Evolutionary conservation across 2,797 vertebrate species (phyloP), one percentile per base, ranked within the genome.

Genomic region (Trematocara caparti): DNA sequence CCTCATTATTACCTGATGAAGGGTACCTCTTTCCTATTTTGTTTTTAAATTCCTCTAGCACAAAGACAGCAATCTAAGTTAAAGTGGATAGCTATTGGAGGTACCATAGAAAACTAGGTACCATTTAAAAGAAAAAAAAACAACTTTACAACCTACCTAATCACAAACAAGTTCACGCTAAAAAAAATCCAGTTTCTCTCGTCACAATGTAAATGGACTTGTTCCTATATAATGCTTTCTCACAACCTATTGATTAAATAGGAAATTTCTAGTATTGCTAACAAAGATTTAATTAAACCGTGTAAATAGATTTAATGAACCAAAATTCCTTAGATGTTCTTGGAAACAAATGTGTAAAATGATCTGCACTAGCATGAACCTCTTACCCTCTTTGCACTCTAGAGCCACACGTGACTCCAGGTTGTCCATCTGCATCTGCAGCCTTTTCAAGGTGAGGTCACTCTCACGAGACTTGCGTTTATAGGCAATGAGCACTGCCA

Each of bases 371-470:
- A 19, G 47, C 27, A 21, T 24, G 11, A 27, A 34, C 49, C 32
- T 30, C 92, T 88, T 86, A 99, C 99, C 99, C 95, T 99, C 99
- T 92, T 99, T 99, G 94, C 99, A 99, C 90, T 99, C 99, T 83
- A 99, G 94, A 1, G 99, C 99, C 84, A 99, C 99, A 1, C 99
- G 96, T n/a, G 98, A 99, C 93, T 99, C 99, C 79, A 99, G 94
- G 94, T 99, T 99, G 95, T 99, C 99, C 99, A 99, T 99, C 92
- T 99, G 99, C 99, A 99, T 99, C 95, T 99, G 99, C 59, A 99
- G 95, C 19, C 99, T 96, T 85, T 99, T 99, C 81, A 99, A 94
- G 1, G 99, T 99, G 86, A 99, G 96, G 94, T 99, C 98, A 0
- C 98, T 99, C 91, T 99, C 97, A 0, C 98, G 94, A 62, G 98